Evolutionary conservation across 37 sponge, comb jelly and placozoan species (phyloP), one percentile per base, ranked within the genome.

Genomic region (Aplysina aerophoba): DNA sequence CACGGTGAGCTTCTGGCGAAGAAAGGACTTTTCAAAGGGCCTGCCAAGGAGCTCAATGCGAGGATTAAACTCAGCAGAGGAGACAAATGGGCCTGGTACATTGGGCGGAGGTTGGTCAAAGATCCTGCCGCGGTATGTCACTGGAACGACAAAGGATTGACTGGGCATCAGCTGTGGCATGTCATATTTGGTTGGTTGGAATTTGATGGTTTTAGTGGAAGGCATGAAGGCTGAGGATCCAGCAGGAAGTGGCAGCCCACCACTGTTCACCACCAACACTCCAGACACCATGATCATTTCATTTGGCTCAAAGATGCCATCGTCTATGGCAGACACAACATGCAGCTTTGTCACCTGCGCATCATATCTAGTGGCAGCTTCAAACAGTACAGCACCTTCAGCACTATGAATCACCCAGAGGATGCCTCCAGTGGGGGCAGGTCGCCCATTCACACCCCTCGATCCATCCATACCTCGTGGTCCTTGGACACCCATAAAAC

Each of bases 251-350:
- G 91, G 89, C 33, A 91, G 64, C 4, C 86, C 89, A 36, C 94
- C 94, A 69, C 65, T 84, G 77, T 94, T 94, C 30, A 73, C 56
- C 0, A 85, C 73, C 17, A 17, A 16, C 16, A 94, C 81, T 39
- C 81, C 87, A 67, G 85, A 83, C 3, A 94, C 84, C 16, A 84
- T 31, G 22, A 94, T 91, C 40, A 83, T 83, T 44, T 94, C 94
- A 68, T 94, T 94, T 17, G 94, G 94, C 37, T 94, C 92, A 71
- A 94, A 91, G 40, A 94, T 91, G 3, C 94, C 94, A 84, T 94
- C 94, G 83, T 91, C 89, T 59, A 93, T 85, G 17, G 91, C 94
- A 24, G 94, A 90, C 21, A 63, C 82, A 33, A 86, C 79, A 33
- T 33, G 36, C 25, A 90, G 39, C 53, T 55, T 53, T 33, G 82